Evolutionary conservation across 2,797 vertebrate species (phyloP).

Genomic region (Anguilla obscura): DNA sequence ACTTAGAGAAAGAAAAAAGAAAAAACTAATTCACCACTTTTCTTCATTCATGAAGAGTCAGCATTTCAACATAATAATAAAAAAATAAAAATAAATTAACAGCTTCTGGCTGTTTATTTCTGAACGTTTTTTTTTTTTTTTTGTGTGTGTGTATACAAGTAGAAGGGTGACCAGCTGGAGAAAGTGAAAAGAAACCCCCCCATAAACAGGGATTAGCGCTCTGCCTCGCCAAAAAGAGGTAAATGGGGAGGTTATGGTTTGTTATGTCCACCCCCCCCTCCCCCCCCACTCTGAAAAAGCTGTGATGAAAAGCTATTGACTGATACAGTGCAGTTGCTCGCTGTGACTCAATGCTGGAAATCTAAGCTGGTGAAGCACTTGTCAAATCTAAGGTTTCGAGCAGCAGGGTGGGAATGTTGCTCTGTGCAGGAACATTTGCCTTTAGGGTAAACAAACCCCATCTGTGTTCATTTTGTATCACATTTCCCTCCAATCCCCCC

Average conservation of each 20-base stretch:
- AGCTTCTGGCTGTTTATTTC: slow-evolving; percentile 14
- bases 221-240: slow-evolving; percentile 36
- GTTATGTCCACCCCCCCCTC: slow-evolving; percentile 50
- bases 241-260: slow-evolving; percentile 45
- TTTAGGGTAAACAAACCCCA: slow-evolving; percentile 30
- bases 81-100: slow-evolving; percentile 30
- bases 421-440: slow-evolving; percentile 24
- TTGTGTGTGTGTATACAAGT: slow-evolving; percentile 31
- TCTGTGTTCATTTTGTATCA: slow-evolving; percentile 23
- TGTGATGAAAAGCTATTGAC: slow-evolving; percentile 65
- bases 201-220: slow-evolving; percentile 69
- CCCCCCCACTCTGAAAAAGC: slow-evolving; percentile 44
- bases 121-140: background rate
- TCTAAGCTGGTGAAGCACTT: slow-evolving; percentile 52
- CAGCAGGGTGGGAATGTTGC: slow-evolving; percentile 35
- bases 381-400: slow-evolving; percentile 47
- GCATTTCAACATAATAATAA: slow-evolving; percentile 33
- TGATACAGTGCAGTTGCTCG: slow-evolving; percentile 69
- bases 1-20: background rate
- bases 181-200: slow-evolving; percentile 59
- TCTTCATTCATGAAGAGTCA: slow-evolving; percentile 28
- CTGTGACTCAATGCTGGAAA: slow-evolving; percentile 49
- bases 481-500: background rate
- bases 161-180: slow-evolving; percentile 48
- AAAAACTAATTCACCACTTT: slow-evolving; percentile 16